Evolutionary conservation across 1,140 invertebrate genomes (phyloP).

Genomic region (Bombus cullumanus): DNA sequence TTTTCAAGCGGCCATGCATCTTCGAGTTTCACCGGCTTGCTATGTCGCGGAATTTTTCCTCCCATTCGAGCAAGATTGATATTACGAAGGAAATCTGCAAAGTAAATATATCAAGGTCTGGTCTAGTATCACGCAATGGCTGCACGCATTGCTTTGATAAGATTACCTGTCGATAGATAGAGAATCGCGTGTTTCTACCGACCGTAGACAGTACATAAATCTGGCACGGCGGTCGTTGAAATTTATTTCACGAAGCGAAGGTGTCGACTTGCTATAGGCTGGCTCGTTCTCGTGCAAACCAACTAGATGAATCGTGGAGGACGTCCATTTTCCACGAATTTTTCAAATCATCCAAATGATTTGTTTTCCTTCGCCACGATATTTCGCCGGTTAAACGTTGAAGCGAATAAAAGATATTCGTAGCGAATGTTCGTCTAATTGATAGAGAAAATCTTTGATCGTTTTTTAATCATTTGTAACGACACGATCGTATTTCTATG

Average conservation of each 20-base stretch:
- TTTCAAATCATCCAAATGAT: background rate
- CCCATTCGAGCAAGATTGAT: constrained; percentile 10
- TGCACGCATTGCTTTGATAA: constrained; percentile 26
- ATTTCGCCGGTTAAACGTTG: background rate
- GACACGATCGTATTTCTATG: background rate
- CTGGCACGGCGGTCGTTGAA: constrained; percentile 6
- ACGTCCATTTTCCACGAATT: background rate
- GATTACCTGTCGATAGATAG: constrained; percentile 44
- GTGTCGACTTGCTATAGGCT: background rate
- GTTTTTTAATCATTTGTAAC: background rate
- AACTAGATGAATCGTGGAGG: background rate
- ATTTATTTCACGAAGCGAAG: constrained; percentile 11
- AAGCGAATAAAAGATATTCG: too few species aligned
- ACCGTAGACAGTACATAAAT: constrained; percentile 23
- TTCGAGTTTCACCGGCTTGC: background rate
- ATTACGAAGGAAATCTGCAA: constrained; percentile 6
- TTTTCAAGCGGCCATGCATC: background rate
- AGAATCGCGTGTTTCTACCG: constrained; percentile 22
- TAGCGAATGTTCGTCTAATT: background rate
- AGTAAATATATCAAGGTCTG: constrained; percentile 27
- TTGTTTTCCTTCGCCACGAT: background rate
- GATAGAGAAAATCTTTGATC: background rate
- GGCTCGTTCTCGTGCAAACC: background rate
- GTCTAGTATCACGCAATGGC: constrained; percentile 5
- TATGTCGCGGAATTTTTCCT: constrained; percentile 9